Evolutionary conservation across 2,888 invertebrate genomes (phyloP).

Genomic region (Latrodectus hesperus): DNA sequence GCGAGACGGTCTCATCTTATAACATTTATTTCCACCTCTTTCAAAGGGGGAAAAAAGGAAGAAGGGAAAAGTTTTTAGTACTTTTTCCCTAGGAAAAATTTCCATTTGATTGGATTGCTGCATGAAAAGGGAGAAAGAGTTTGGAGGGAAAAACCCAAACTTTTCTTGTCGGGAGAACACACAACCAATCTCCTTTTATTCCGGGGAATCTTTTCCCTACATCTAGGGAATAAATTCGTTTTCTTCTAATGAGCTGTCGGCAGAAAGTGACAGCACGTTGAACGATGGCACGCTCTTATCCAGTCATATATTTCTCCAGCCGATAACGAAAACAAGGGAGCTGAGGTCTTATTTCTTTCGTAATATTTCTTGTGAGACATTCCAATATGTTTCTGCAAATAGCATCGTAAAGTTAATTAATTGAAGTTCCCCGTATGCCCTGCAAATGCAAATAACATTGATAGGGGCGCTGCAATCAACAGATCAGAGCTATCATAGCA

Average conservation of each 20-base stretch:
- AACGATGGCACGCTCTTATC: background rate
- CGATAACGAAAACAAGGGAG: background rate
- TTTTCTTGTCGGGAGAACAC: background rate
- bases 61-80: too few species aligned
- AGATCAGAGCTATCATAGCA: too few species aligned
- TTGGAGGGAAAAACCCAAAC: background rate
- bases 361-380: too few species aligned
- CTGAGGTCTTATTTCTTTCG: background rate
- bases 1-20: too few species aligned
- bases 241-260: slow-evolving; percentile 1
- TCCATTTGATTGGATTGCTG: background rate
- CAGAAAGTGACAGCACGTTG: background rate
- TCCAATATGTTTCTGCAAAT: too few species aligned
- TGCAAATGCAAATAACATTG: too few species aligned
- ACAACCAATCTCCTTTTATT: background rate
- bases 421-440: too few species aligned
- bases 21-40: too few species aligned
- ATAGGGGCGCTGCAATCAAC: too few species aligned
- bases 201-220: background rate
- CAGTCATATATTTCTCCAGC: background rate
- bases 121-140: background rate
- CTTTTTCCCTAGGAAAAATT: too few species aligned
- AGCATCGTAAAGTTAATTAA: too few species aligned
- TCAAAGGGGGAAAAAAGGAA: too few species aligned
- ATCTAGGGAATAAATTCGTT: slow-evolving; percentile 14